These are phyloP conservation scores for Agrilus cyanescens DNA, from an alignment of 2,888 invertebrate genomes.

Conservation along the genomic window DNA sequence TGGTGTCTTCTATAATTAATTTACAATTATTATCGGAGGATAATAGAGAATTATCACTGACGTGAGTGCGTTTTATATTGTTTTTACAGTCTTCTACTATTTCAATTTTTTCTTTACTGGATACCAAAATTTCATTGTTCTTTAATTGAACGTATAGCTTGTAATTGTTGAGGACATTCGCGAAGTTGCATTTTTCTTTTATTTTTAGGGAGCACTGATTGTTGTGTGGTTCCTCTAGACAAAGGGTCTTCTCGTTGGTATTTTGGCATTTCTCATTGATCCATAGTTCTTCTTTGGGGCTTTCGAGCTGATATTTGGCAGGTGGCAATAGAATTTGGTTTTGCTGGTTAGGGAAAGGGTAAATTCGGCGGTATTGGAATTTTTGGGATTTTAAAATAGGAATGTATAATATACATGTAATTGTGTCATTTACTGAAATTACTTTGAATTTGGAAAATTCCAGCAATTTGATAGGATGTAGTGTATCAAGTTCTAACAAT, in stretches of 20 bases:
- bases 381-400: too few species aligned
- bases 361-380: conserved; percentile 7
- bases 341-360: conserved; percentile 8
- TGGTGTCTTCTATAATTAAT: too few species aligned
- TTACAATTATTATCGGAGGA: neutral
- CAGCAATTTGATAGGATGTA: conserved; percentile 9
- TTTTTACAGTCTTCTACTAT: neutral
- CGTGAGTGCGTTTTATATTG: neutral
- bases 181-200: too few species aligned
- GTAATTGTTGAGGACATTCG: neutral
- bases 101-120: neutral
- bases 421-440: too few species aligned
- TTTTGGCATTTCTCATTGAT: conserved; percentile 7
- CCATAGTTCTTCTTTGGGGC: too few species aligned
- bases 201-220: neutral
- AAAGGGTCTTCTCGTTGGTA: conserved; percentile 1
- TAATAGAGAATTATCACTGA: neutral
- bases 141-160: neutral
- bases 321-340: conserved; percentile 8
- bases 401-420: too few species aligned
- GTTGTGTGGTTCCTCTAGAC: neutral
- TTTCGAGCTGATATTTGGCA: conserved; percentile 4
- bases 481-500: conserved; percentile 7
- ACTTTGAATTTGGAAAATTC: too few species aligned
- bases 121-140: neutral